phyloP scores from a whole-genome alignment of 2,888 invertebrate species.

The Parnassius mnemosyne region DNA sequence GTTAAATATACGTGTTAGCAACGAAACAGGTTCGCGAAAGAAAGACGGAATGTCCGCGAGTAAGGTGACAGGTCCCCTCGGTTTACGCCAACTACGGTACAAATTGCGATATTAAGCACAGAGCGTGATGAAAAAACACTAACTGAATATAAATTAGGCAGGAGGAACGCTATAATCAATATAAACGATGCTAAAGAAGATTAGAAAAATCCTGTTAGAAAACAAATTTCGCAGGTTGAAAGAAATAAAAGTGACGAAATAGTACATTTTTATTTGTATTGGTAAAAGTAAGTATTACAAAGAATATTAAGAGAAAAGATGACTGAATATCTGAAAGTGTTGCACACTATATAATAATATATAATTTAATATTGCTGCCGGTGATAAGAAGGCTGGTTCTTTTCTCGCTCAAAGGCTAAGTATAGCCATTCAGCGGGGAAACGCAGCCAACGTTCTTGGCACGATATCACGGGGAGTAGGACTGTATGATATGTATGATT shows the following conservation, averaged over 20 bases:
- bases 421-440: too few relatives aligned
- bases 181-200: constrained; percentile 81
- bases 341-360: too few relatives aligned
- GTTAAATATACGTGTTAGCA: constrained; percentile 53
- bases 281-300: constrained; percentile 10
- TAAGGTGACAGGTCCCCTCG: constrained; percentile 74
- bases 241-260: constrained; percentile 38
- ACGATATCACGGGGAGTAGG: too few relatives aligned
- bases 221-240: constrained; percentile 74
- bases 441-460: too few relatives aligned
- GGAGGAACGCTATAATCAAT: constrained; percentile 79
- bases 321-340: too few relatives aligned
- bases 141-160: constrained; percentile 81
- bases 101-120: constrained; percentile 80
- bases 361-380: too few relatives aligned
- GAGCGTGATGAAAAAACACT: constrained; percentile 81
- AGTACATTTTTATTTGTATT: constrained; percentile 23
- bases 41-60: constrained; percentile 62
- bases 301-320: too few relatives aligned
- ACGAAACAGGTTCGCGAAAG: constrained; percentile 62
- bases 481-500: too few relatives aligned
- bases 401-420: too few relatives aligned
- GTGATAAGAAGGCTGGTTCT: too few relatives aligned
- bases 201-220: constrained; percentile 79
- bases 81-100: constrained; percentile 78